phyloP scores from a whole-genome alignment of 2,888 invertebrate species.

The Dorcus hopei region DNA sequence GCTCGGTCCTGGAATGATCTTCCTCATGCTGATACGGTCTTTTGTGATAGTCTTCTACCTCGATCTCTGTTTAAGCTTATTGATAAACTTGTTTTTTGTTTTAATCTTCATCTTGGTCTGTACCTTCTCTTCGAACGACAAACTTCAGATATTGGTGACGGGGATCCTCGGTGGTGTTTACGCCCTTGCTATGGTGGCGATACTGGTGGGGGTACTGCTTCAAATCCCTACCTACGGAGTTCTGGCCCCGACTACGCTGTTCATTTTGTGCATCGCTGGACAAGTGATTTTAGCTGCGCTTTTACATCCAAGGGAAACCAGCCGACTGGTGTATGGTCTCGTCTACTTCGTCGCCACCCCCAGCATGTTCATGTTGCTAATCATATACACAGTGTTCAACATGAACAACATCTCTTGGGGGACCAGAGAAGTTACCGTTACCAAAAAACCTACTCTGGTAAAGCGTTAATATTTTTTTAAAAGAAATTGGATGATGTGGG shows the following conservation, averaged over 20 bases:
- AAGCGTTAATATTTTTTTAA: too few relatives aligned
- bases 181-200: slow-evolving; percentile 83
- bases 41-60: slow-evolving; percentile 75
- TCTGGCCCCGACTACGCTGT: slow-evolving; percentile 79
- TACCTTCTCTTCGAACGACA: slow-evolving; percentile 56
- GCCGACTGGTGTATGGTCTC: slow-evolving; percentile 70
- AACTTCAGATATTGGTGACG: slow-evolving; percentile 58
- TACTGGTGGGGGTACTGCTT: slow-evolving; percentile 73
- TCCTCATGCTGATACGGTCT: slow-evolving; percentile 79
- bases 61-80: slow-evolving; percentile 63
- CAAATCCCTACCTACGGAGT: slow-evolving; percentile 78
- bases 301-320: slow-evolving; percentile 76
- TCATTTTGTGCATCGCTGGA: slow-evolving; percentile 68
- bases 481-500: not conserved
- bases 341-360: slow-evolving; percentile 91
- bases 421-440: slow-evolving; percentile 71
- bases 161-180: slow-evolving; percentile 73
- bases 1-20: slow-evolving; percentile 79
- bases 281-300: slow-evolving; percentile 65
- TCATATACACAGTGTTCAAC: slow-evolving; percentile 89
- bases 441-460: slow-evolving; percentile 49
- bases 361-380: slow-evolving; percentile 89
- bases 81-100: slow-evolving; percentile 67
- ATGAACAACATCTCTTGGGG: slow-evolving; percentile 94
- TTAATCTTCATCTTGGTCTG: slow-evolving; percentile 65